Conservation (phyloP, 64 coral and sea anemone species). For the Pocillopora verrucosa region DNA sequence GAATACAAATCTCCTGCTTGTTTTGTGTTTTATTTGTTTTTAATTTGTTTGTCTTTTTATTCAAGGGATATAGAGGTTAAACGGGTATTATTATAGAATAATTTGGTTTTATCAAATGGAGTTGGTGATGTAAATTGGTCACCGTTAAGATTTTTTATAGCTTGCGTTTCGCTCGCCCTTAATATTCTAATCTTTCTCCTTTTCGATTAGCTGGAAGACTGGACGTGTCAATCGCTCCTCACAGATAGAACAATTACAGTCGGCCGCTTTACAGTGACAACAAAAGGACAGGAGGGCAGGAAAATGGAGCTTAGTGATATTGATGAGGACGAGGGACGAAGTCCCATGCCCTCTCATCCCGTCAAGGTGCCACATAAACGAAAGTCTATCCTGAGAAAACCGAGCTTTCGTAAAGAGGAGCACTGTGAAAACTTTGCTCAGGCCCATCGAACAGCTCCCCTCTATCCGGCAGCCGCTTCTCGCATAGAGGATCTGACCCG, state of each 20-base stretch:
- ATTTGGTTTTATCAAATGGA: too few species aligned
- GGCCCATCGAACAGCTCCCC: neutral
- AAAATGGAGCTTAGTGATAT: neutral
- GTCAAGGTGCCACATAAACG: neutral
- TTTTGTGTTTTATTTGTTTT: too few species aligned
- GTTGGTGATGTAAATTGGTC: too few species aligned
- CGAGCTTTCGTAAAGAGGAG: slow-evolving; percentile 26
- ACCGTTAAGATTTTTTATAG: too few species aligned
- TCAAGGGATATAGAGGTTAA: too few species aligned
- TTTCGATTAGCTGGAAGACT: slow-evolving; percentile 82
- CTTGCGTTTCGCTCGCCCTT: neutral
- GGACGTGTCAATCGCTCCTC: slow-evolving; percentile 84
- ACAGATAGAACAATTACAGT: slow-evolving; percentile 77
- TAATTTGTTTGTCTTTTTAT: too few species aligned
- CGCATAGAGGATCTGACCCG: slow-evolving; percentile 16
- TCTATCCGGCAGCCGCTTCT: slow-evolving; percentile 45
- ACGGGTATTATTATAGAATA: too few species aligned
- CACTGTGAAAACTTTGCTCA: slow-evolving; percentile 4
- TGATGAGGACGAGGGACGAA: neutral
- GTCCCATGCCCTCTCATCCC: neutral
- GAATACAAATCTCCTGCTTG: too few species aligned
- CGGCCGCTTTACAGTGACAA: slow-evolving; percentile 95
- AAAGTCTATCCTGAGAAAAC: slow-evolving; percentile 11
- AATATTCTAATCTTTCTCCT: neutral
- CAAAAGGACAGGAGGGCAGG: slow-evolving; percentile 1